Base-by-base conservation (phyloP, 1,140 invertebrate genomes). In the Microplitis demolitor region DNA sequence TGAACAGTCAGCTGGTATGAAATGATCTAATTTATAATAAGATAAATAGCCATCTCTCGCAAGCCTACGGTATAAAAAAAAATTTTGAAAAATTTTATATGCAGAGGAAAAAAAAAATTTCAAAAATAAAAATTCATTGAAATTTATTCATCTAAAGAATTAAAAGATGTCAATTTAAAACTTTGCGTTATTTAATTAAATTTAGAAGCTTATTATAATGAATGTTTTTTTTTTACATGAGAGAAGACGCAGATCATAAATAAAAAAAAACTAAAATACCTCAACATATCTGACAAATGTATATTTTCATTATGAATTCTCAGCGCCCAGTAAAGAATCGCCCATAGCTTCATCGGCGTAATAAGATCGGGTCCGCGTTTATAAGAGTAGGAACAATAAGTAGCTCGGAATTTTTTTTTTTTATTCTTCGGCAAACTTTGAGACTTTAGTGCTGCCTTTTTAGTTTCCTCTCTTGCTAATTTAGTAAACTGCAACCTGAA, bases 11-110 rank as follows among this genome's bases (percentile, higher is more conserved):
- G 88, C 81, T 3, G 91, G 91, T 72, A 92, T 82, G 61, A 91
- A 88, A 74, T 87, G 86, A 24, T 88, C 81, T 61, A 90, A 82
- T 79, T 82, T 83, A 3, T 88, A 87, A 51, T 85, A 90, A 56
- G 89, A 89, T 31, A 92, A 76, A 78, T 90, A 89, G 11, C 90
- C 90, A 82, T 92, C 91, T 75, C 86, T 84, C 6, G 88, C 86
- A 76, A 88, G 87, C 51, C 86, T 88, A 54, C 16, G 9, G 56
- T 6, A 62, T 37, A 51, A 74, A 54, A 64, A 69, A 76, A 70
- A 66, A 31, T 50, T 16, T 24, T 50, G 58, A 31, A 74, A 74
- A 54, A 35, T 53, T 62, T 31, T 8, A 6, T 5, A 45, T 45
- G 39, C 11, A 45, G 24, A 24, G 24, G 2, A 24, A 24, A 24